These are phyloP conservation scores for Oryzias javanicus DNA, from an alignment of 2,113 vertebrate genomes.

Conservation along the genomic window DNA sequence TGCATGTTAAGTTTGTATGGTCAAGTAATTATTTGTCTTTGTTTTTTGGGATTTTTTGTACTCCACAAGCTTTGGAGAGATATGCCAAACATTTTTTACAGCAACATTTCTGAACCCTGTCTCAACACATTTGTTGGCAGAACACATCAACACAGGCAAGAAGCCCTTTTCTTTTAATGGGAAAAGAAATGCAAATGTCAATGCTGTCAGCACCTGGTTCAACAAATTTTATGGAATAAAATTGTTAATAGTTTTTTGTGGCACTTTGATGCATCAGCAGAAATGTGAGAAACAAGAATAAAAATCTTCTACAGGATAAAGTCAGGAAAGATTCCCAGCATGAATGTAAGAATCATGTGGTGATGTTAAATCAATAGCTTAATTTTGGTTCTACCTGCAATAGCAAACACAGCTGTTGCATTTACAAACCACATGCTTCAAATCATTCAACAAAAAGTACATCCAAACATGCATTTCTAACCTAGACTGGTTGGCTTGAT, in stretches of 20 bases:
- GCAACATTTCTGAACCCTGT: slow-evolving; percentile 14
- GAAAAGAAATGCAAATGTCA: slow-evolving; percentile 22
- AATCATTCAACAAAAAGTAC: not conserved
- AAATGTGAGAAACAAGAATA: not conserved
- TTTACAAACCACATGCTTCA: not conserved
- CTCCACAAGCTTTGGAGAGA: slow-evolving; percentile 7
- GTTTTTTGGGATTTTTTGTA: not conserved
- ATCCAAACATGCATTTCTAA: slow-evolving; percentile 58
- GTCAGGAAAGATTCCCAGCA: not conserved
- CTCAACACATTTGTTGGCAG: slow-evolving; percentile 19
- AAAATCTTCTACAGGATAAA: not conserved
- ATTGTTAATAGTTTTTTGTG: not conserved
- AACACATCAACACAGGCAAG: slow-evolving; percentile 9
- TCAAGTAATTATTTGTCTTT: no score
- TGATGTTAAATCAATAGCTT: not conserved
- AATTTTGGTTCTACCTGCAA: not conserved
- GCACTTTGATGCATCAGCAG: not conserved
- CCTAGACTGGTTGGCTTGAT: slow-evolving; percentile 98
- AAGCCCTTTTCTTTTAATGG: slow-evolving; percentile 11
- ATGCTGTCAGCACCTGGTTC: slow-evolving; percentile 24
- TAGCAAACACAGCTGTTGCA: not conserved
- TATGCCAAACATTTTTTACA: slow-evolving; percentile 8
- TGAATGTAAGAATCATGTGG: not conserved
- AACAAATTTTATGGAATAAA: slow-evolving; percentile 13
- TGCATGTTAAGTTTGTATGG: no score